Percentiles rank a stretch among this genome's conserved stretches.
Conservation (phyloP, 2,797 vertebrate species). For the Peromyscus aztecus region DNA sequence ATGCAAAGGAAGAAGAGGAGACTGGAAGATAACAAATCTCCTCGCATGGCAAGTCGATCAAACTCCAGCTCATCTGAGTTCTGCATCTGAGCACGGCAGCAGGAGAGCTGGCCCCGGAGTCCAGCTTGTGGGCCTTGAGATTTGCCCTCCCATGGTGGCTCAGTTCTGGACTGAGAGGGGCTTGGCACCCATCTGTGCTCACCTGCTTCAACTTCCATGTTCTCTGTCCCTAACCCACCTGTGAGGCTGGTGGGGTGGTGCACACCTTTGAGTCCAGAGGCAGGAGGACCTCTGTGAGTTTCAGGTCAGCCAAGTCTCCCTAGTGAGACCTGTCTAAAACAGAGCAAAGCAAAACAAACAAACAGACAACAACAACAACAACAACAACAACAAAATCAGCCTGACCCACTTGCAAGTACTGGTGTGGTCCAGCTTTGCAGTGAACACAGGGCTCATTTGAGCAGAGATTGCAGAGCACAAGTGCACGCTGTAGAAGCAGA, state of each 20-base stretch:
- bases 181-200: not conserved
- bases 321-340: not conserved
- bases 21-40: not conserved
- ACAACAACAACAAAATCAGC: not conserved
- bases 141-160: not conserved
- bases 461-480: not conserved
- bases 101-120: not conserved
- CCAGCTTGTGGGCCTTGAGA: not conserved
- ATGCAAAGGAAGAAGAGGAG: not conserved
- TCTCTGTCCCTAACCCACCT: not conserved
- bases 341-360: not conserved
- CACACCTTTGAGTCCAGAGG: not conserved
- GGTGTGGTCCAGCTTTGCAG: not conserved
- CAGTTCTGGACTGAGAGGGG: not conserved
- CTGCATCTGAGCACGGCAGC: not conserved
- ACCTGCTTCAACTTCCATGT: not conserved
- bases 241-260: not conserved
- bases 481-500: not conserved
- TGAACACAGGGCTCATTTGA: not conserved
- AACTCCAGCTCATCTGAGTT: not conserved
- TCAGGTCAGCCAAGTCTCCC: not conserved
- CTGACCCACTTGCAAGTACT: not conserved
- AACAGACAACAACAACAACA: not conserved
- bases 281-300: not conserved
- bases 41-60: not conserved